These are phyloP conservation scores for Pammene fasciana DNA, from an alignment of 2,888 invertebrate genomes.

Conservation along the genomic window DNA sequence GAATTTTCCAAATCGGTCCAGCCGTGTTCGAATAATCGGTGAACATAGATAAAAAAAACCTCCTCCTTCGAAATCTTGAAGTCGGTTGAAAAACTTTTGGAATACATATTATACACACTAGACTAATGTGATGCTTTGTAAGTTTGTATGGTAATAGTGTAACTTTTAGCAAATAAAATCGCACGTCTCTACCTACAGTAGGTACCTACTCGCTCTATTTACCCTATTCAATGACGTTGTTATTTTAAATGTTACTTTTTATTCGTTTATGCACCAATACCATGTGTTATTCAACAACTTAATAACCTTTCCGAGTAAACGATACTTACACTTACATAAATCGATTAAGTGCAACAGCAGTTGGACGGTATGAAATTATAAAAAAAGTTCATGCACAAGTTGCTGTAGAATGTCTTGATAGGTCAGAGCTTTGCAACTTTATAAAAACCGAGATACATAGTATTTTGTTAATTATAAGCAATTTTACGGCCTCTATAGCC, in stretches of 20 bases:
- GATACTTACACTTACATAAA: conserved; percentile 9
- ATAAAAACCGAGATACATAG: background rate
- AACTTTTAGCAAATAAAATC: too few relatives aligned
- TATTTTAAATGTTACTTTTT: conserved; percentile 12
- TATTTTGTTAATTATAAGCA: too few relatives aligned
- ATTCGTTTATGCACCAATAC: conserved; percentile 1
- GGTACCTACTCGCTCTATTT: background rate
- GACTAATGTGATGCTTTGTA: too few relatives aligned
- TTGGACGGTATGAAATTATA: conserved; percentile 14
- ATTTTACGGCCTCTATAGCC: too few relatives aligned
- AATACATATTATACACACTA: too few relatives aligned
- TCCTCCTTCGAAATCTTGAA: too few relatives aligned
- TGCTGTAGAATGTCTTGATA: conserved; percentile 24
- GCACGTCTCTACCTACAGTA: too few relatives aligned
- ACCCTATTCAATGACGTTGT: conserved; percentile 11
- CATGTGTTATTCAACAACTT: conserved; percentile 13
- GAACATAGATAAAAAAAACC: too few relatives aligned
- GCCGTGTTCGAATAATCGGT: too few relatives aligned
- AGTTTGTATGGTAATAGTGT: too few relatives aligned
- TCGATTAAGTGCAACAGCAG: conserved; percentile 13
- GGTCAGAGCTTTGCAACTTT: background rate
- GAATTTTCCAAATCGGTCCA: too few relatives aligned
- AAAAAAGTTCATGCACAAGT: conserved; percentile 20
- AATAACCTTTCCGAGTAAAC: conserved; percentile 7
- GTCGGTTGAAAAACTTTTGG: too few relatives aligned